These are phyloP conservation scores for Polietes domitor DNA, from an alignment of 2,888 invertebrate genomes.

Conservation along the genomic window DNA sequence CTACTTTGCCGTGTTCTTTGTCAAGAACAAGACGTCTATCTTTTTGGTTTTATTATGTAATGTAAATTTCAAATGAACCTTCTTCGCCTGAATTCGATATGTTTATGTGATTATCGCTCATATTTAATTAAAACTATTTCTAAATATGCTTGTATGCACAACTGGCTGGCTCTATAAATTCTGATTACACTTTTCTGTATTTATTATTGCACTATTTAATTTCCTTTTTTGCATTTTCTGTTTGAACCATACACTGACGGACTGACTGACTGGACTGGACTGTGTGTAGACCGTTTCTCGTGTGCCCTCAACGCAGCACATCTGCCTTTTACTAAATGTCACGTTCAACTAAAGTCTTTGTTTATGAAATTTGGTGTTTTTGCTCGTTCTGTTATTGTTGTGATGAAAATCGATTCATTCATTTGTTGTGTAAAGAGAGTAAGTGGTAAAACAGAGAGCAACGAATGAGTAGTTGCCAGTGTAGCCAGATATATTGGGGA, in stretches of 20 bases:
- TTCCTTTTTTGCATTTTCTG: constrained; percentile 1
- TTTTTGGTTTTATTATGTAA: constrained; percentile 17
- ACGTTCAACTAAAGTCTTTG: constrained; percentile 50
- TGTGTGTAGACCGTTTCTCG: no score
- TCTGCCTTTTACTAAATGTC: constrained; percentile 43
- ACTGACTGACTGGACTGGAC: no score
- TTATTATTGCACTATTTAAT: not conserved
- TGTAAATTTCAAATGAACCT: not conserved
- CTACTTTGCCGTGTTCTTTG: not conserved
- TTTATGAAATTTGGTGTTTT: constrained; percentile 8
- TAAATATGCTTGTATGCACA: not conserved
- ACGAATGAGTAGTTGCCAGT: no score
- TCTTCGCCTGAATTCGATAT: not conserved
- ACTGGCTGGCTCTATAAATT: not conserved
- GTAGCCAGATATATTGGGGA: no score
- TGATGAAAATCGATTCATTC: constrained; percentile 11
- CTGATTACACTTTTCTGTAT: not conserved
- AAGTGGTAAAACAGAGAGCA: no score
- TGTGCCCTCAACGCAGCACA: not conserved
- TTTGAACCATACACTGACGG: not conserved
- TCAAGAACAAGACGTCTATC: not conserved
- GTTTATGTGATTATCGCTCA: not conserved
- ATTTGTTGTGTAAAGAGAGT: constrained; percentile 21
- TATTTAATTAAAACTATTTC: not conserved
- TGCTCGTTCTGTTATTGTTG: no score